Evolutionary conservation across 2,888 invertebrate genomes (phyloP).

Genomic region (Mesorhabditis belari): DNA sequence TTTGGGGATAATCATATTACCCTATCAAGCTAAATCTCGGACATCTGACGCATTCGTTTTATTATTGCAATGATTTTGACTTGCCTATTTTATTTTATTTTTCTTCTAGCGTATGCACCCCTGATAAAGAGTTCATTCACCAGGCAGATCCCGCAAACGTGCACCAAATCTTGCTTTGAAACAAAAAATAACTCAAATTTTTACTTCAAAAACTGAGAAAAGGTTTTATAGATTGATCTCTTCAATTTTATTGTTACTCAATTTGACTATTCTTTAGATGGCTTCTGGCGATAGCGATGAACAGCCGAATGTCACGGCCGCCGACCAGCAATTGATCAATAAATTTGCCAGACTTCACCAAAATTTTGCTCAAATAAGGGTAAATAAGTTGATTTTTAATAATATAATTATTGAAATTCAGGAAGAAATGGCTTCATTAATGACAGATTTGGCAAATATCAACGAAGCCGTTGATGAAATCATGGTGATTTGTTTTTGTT

Average conservation of each 20-base stretch:
- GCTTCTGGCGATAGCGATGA: constrained; percentile 5
- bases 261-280: background rate
- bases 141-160: no score
- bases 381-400: constrained; percentile 20
- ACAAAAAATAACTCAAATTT: no score
- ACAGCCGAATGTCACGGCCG: constrained; percentile 68
- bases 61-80: no score
- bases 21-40: no score
- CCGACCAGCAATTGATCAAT: constrained; percentile 95
- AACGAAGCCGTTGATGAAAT: constrained; percentile 83
- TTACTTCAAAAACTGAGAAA: no score
- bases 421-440: constrained; percentile 30
- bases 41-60: no score
- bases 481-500: no score
- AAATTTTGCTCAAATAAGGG: constrained; percentile 79
- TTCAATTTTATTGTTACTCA: background rate
- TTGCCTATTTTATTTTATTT: no score
- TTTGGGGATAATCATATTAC: no score
- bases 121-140: no score
- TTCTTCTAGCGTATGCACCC: no score
- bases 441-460: constrained; percentile 81
- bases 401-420: constrained; percentile 57
- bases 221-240: constrained; percentile 55
- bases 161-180: no score
- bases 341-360: constrained; percentile 88